phyloP scores from a whole-genome alignment of 2,797 vertebrate genomes.

The Valencia hispanica region DNA sequence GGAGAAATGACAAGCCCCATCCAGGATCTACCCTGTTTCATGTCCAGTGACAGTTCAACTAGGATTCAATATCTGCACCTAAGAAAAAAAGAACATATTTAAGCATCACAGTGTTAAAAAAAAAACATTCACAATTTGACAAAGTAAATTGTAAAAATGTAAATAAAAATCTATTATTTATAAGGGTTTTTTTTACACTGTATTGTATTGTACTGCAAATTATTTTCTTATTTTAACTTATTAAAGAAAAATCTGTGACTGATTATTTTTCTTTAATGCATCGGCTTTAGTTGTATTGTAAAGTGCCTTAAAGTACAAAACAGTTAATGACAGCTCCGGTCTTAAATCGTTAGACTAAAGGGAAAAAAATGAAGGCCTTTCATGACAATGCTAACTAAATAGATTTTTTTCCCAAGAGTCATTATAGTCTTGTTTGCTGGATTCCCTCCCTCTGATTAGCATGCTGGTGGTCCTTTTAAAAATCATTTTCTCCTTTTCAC shows the following conservation, averaged over 20 bases:
- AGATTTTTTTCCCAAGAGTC: neutral
- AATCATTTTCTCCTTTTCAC: neutral
- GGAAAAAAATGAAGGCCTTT: neutral
- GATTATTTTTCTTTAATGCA: neutral
- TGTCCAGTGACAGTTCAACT: neutral
- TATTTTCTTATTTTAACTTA: neutral
- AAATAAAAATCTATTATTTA: too few species aligned
- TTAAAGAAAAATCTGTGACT: neutral
- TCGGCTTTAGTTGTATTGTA: too few species aligned
- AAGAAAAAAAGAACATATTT: too few species aligned
- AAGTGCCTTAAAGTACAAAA: neutral
- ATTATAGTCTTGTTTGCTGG: neutral
- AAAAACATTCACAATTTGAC: neutral
- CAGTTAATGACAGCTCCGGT: neutral
- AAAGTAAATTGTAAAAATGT: too few species aligned
- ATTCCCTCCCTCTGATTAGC: neutral
- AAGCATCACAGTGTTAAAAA: neutral
- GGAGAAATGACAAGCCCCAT: neutral
- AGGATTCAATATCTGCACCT: too few species aligned
- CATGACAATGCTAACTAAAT: conserved; percentile 6
- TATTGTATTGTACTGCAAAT: neutral
- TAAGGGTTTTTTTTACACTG: too few species aligned
- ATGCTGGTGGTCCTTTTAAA: conserved; percentile 4
- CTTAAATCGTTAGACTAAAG: neutral
- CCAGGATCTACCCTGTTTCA: neutral